Evolutionary conservation across 1,140 invertebrate genomes (phyloP), one percentile per base, ranked within the genome.

Genomic region (Drosophila paulistorum): DNA sequence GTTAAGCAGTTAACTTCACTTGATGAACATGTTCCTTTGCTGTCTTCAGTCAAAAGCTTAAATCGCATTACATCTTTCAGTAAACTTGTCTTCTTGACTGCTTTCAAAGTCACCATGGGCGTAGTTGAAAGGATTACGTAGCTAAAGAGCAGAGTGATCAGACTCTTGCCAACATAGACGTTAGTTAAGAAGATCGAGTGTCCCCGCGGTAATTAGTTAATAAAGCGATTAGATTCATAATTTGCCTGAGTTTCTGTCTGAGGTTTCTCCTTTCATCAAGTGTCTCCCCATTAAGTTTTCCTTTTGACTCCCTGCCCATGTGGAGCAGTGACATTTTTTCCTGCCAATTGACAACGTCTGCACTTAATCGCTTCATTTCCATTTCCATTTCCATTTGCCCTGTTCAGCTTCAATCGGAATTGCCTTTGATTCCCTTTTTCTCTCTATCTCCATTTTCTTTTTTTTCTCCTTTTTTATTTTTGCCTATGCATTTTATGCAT

Each of bases 401-500:
- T 65, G 74, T 65, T 74, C 54, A 70, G 59, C 81, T 77, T 76
- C 79, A 84, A 74, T 77, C 73, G 75, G 75, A 86, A 81, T 77
- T 79, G 74, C 66, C 68, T 73, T 39, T 33, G 37, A 51, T 66
- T 66, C 45, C 17, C 45, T 48, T 48, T 42, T 20, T n/a, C 30
- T 11, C 10, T 37, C 10, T 51, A 11, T 51, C n/a, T 17, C 42
- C 13, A 51, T 57, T 11, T 57, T 37, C 30, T 59, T 17, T 35
- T 58, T 35, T 35, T 58, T 3, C 0, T 26, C 23, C 0, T 5
- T 58, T 33, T 35, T 59, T 61, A 51, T 68, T 67, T 77, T 80
- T 79, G 80, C 80, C 79, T 79, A 69, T 86, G 83, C 73, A 73
- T 87, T 87, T 86, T 83, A 87, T 86, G 83, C 83, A 86, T 86